phyloP scores from a whole-genome alignment of 2,888 invertebrate genomes.

The Leptinotarsa haldemani region DNA sequence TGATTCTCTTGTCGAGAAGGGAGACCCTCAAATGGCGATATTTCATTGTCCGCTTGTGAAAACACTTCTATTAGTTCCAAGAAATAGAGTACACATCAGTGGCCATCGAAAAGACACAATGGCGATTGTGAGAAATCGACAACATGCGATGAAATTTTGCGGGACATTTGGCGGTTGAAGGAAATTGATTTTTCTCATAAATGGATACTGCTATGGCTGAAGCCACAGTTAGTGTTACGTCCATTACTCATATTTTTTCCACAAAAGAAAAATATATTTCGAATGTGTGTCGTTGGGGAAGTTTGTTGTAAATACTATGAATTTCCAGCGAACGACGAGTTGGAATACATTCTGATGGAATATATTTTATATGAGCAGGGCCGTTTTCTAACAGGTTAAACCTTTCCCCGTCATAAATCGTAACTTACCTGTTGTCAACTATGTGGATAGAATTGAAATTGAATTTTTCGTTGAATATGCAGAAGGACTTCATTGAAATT shows the following conservation, averaged over 20 bases:
- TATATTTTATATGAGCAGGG: background rate
- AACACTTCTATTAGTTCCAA: conserved; percentile 31
- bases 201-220: background rate
- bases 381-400: background rate
- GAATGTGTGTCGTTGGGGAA: background rate
- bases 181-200: conserved; percentile 61
- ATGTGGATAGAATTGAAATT: too few relatives aligned
- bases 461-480: too few relatives aligned
- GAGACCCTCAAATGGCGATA: conserved; percentile 18
- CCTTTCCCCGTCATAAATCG: too few relatives aligned
- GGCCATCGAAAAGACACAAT: conserved; percentile 40
- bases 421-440: too few relatives aligned
- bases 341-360: background rate
- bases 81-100: conserved; percentile 38
- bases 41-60: conserved; percentile 30
- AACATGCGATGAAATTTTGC: conserved; percentile 38
- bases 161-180: conserved; percentile 39
- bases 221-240: background rate
- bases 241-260: background rate
- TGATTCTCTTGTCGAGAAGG: background rate
- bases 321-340: background rate
- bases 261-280: background rate
- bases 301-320: background rate
- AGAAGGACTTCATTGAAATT: too few relatives aligned
- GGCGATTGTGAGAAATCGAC: conserved; percentile 38